Conservation (phyloP, 2,888 invertebrate genomes). For the Drosophila koepferae region DNA sequence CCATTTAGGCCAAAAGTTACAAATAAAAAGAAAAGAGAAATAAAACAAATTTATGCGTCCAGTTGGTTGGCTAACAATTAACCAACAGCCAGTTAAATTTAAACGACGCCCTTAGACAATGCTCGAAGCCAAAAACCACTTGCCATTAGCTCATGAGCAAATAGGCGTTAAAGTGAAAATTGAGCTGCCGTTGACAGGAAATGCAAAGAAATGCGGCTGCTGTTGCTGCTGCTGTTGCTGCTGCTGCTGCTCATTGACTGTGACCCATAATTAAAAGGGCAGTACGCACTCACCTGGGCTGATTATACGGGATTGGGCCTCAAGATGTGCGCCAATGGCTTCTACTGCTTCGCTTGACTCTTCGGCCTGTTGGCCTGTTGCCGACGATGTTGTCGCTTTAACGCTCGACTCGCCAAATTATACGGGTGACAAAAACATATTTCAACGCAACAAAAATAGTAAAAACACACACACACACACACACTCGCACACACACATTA, state of each 20-base stretch:
- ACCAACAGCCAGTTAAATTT: slow-evolving; percentile 44
- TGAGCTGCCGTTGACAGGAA: slow-evolving; percentile 74
- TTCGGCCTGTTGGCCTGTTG: slow-evolving; percentile 30
- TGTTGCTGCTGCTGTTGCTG: slow-evolving; percentile 19
- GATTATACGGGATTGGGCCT: slow-evolving; percentile 80
- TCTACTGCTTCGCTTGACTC: slow-evolving; percentile 4
- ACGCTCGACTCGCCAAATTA: slow-evolving; percentile 75
- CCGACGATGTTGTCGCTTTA: slow-evolving; percentile 74
- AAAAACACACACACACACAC: slow-evolving; percentile 43
- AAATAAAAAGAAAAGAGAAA: slow-evolving; percentile 43
- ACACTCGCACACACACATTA: slow-evolving; percentile 20
- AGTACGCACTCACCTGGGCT: slow-evolving; percentile 54
- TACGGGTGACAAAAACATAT: slow-evolving; percentile 82
- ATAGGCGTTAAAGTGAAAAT: slow-evolving; percentile 80
- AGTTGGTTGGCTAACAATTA: slow-evolving; percentile 67
- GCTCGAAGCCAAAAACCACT: slow-evolving; percentile 31
- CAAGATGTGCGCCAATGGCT: slow-evolving; percentile 59
- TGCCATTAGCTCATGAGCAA: slow-evolving; percentile 42
- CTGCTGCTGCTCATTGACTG: slow-evolving; percentile 69
- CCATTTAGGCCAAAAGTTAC: slow-evolving; percentile 67
- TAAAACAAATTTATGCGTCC: slow-evolving; percentile 71
- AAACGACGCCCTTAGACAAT: slow-evolving; percentile 31
- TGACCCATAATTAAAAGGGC: slow-evolving; percentile 77
- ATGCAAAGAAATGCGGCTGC: slow-evolving; percentile 58
- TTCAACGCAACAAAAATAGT: slow-evolving; percentile 61